phyloP scores from a whole-genome alignment of 1,140 invertebrate species.

The Drosophila varians region DNA sequence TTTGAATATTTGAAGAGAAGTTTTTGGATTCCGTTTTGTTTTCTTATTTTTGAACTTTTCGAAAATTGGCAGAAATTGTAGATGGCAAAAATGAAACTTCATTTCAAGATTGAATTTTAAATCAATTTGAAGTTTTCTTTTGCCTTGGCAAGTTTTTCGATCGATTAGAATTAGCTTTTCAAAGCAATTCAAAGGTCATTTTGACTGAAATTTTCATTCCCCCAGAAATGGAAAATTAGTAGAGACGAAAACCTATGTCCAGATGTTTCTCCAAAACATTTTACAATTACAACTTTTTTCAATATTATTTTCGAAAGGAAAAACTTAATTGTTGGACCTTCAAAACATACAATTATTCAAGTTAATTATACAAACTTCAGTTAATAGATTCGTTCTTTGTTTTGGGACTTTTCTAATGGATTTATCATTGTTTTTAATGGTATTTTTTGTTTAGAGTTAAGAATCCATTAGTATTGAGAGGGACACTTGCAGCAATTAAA shows the following conservation, averaged over 20 bases:
- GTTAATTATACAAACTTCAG: too few relatives aligned
- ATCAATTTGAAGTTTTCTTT: slow-evolving; percentile 36
- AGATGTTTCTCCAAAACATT: too few relatives aligned
- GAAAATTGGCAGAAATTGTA: slow-evolving; percentile 10
- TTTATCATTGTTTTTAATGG: not conserved
- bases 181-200: not conserved
- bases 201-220: not conserved
- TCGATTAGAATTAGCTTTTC: slow-evolving; percentile 18
- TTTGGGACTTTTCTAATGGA: not conserved
- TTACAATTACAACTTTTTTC: too few relatives aligned
- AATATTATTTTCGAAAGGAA: not conserved
- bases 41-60: slow-evolving; percentile 11
- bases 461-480: not conserved
- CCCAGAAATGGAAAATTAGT: not conserved
- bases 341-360: not conserved
- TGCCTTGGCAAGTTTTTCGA: slow-evolving; percentile 7
- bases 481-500: not conserved
- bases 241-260: not conserved
- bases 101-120: slow-evolving; percentile 28
- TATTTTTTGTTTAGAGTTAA: not conserved
- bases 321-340: not conserved
- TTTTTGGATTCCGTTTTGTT: slow-evolving; percentile 4
- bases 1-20: slow-evolving; percentile 39
- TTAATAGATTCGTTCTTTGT: not conserved
- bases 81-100: slow-evolving; percentile 3